Evolutionary conservation across 2,888 invertebrate species (phyloP).

Genomic region (Troides oblongomaculatus): DNA sequence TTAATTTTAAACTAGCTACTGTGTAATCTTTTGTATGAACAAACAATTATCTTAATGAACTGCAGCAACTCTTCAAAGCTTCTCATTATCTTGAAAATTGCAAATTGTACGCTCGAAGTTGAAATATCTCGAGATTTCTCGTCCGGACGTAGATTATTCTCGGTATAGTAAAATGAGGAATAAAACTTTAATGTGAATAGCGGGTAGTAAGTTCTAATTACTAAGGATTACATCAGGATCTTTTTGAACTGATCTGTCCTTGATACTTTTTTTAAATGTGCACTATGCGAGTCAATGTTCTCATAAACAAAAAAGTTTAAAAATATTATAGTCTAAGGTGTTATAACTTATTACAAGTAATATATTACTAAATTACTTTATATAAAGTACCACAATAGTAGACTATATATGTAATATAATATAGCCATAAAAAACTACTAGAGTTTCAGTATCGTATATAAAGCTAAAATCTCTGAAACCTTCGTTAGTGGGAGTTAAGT

Average conservation of each 20-base stretch:
- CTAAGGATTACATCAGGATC: no score
- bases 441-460: neutral
- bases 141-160: neutral
- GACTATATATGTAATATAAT: neutral
- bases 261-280: no score
- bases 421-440: neutral
- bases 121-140: conserved; percentile 2
- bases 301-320: no score
- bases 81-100: conserved; percentile 16
- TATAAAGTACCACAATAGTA: neutral
- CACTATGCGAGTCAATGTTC: no score
- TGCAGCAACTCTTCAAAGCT: conserved; percentile 5
- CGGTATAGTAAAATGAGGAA: neutral
- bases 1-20: neutral
- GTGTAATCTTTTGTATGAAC: neutral
- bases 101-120: conserved; percentile 5
- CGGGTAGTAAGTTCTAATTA: neutral
- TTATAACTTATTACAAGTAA: no score
- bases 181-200: neutral
- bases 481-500: neutral
- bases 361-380: no score
- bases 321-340: no score
- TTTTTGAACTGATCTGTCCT: no score
- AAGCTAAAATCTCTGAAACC: neutral
- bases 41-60: neutral